These are phyloP conservation scores for Hypercompe scribonia DNA, from an alignment of 2,888 invertebrate species.

Conservation along the genomic window DNA sequence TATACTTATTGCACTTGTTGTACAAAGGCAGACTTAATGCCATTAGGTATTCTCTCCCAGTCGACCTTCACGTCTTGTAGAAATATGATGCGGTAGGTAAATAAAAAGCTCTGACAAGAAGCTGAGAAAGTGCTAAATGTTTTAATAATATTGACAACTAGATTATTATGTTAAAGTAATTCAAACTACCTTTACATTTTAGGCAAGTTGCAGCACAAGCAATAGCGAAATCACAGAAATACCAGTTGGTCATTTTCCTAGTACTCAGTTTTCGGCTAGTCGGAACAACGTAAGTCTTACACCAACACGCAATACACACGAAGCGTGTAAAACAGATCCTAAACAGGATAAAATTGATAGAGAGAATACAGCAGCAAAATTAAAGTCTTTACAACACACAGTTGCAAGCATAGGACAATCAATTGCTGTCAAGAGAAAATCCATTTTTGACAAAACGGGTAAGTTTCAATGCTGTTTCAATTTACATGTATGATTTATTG, in stretches of 20 bases:
- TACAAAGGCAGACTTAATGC: too few relatives aligned
- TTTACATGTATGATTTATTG: background rate
- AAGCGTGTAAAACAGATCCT: conserved; percentile 39
- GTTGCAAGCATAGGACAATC: conserved; percentile 57
- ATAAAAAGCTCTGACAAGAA: too few relatives aligned
- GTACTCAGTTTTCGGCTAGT: conserved; percentile 31
- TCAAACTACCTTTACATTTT: conserved; percentile 30
- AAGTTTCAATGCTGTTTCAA: conserved; percentile 32
- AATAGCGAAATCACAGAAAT: conserved; percentile 54
- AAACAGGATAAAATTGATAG: conserved; percentile 51
- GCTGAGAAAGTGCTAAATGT: background rate
- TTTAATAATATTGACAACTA: background rate
- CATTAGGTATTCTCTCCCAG: too few relatives aligned
- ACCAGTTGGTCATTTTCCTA: conserved; percentile 54
- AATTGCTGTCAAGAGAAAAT: conserved; percentile 65
- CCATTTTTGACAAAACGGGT: conserved; percentile 65
- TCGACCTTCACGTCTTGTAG: too few relatives aligned
- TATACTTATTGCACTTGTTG: too few relatives aligned
- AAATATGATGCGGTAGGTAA: too few relatives aligned
- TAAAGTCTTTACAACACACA: conserved; percentile 54
- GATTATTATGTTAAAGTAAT: background rate
- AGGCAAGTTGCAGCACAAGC: conserved; percentile 54
- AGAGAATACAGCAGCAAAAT: conserved; percentile 38
- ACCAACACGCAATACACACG: conserved; percentile 51
- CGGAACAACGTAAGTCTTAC: conserved; percentile 45